These are phyloP conservation scores for Podarcis lilfordi DNA, from an alignment of 2,797 vertebrate species.

Conservation along the genomic window DNA sequence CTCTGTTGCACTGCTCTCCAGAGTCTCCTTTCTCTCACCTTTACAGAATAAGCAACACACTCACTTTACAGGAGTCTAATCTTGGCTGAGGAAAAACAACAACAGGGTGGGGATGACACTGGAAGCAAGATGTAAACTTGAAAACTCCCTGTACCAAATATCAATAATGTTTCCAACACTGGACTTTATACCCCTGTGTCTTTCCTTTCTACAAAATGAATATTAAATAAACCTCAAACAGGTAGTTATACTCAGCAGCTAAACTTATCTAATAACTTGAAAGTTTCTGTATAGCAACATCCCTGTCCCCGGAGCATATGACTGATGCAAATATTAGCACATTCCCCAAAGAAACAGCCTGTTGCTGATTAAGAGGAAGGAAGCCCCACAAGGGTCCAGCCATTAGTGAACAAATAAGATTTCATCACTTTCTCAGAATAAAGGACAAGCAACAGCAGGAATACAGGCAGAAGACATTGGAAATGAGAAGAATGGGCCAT, in stretches of 20 bases:
- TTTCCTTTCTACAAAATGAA: background rate
- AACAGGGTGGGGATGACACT: background rate
- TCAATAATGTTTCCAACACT: constrained; percentile 6
- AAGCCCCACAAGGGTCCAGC: constrained; percentile 48
- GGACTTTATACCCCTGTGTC: background rate
- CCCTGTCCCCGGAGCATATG: constrained; percentile 35
- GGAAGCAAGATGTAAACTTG: background rate
- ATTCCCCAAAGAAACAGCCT: constrained; percentile 60
- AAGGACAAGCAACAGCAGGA: background rate
- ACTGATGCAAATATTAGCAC: constrained; percentile 69
- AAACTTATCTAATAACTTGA: constrained; percentile 62
- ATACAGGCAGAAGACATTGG: background rate
- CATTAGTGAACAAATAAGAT: background rate
- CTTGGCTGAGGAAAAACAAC: background rate
- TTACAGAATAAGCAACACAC: background rate
- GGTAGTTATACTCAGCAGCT: constrained; percentile 47
- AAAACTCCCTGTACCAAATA: background rate
- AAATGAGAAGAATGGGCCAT: background rate
- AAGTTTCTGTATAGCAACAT: constrained; percentile 55
- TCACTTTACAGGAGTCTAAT: background rate
- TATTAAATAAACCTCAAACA: constrained; percentile 28
- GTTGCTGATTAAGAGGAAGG: constrained; percentile 38
- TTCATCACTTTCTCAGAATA: background rate
- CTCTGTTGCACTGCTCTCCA: background rate
- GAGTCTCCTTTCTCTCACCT: background rate